phyloP scores from a whole-genome alignment of 2,888 invertebrate genomes.

The Caenorhabditis angaria region DNA sequence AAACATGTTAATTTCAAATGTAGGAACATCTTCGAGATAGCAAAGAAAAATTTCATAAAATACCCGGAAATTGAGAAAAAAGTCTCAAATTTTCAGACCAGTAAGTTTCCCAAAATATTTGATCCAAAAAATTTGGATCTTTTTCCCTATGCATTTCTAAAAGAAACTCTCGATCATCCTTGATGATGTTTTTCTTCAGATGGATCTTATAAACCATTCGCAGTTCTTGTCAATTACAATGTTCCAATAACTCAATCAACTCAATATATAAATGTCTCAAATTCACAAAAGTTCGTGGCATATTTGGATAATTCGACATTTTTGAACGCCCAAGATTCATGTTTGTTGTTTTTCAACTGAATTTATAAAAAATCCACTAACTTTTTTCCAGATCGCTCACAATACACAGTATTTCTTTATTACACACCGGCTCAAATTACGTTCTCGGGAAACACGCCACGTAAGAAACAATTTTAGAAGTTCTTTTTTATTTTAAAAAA shows the following conservation, averaged over 20 bases:
- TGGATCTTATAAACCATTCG: conserved; percentile 43
- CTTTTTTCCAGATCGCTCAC: conserved; percentile 42
- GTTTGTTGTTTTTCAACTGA: conserved; percentile 13
- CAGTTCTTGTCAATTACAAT: conserved; percentile 46
- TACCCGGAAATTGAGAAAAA: not conserved
- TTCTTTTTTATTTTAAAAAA: not conserved
- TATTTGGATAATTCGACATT: conserved; percentile 44
- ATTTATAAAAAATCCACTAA: not conserved
- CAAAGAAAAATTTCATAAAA: too few relatives aligned
- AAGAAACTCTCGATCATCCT: too few relatives aligned
- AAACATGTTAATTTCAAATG: too few relatives aligned
- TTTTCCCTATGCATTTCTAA: too few relatives aligned
- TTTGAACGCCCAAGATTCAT: conserved; percentile 37
- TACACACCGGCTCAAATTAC: conserved; percentile 30
- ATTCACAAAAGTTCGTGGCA: conserved; percentile 21
- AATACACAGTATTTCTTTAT: conserved; percentile 46
- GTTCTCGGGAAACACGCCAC: conserved; percentile 23
- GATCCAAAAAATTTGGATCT: too few relatives aligned
- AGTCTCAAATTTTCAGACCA: not conserved
- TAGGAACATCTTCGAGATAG: too few relatives aligned
- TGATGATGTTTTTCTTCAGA: conserved; percentile 31
- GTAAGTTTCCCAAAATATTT: too few relatives aligned
- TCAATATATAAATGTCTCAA: conserved; percentile 26
- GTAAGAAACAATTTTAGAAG: conserved; percentile 6
- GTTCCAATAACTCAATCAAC: conserved; percentile 25